phyloP scores from a whole-genome alignment of 2,797 vertebrate genomes.

The Harpagifer antarcticus region DNA sequence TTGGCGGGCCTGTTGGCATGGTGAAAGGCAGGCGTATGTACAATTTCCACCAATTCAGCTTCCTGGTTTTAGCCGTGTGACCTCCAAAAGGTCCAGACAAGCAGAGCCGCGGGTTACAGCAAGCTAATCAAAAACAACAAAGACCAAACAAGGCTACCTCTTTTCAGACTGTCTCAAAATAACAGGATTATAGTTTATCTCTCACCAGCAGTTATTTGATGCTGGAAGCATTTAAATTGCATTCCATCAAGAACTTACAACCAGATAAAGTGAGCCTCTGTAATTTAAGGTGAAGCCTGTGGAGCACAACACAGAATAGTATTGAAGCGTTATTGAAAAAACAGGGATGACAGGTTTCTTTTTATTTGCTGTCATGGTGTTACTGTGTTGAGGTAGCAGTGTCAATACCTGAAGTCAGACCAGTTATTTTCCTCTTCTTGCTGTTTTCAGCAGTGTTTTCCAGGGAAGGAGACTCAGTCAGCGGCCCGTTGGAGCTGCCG shows the following conservation, averaged over 20 bases:
- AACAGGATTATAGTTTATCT: conserved; percentile 74
- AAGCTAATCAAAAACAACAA: conserved; percentile 60
- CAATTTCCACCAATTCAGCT: conserved; percentile 47
- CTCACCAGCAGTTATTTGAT: conserved; percentile 56
- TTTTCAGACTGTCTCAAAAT: conserved; percentile 58
- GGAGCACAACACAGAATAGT: background rate
- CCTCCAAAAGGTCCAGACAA: conserved; percentile 67
- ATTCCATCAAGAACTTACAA: conserved; percentile 39
- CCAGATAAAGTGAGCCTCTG: conserved; percentile 25
- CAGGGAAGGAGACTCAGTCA: conserved; percentile 75
- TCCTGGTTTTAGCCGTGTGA: conserved; percentile 60
- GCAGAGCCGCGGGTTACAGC: conserved; percentile 42
- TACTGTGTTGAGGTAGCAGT: conserved; percentile 2
- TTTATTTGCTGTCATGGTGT: conserved; percentile 38
- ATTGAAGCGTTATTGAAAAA: conserved; percentile 9
- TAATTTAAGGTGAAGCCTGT: conserved; percentile 4
- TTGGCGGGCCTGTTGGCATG: conserved; percentile 44
- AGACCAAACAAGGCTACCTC: conserved; percentile 59
- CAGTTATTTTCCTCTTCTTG: conserved; percentile 88
- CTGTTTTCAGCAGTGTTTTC: conserved; percentile 84
- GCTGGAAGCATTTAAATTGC: conserved; percentile 52
- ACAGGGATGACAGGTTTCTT: conserved; percentile 31
- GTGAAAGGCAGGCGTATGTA: conserved; percentile 44
- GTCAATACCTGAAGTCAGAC: conserved; percentile 83
- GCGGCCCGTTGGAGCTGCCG: conserved; percentile 69